phyloP scores from a whole-genome alignment of 2,113 vertebrate genomes.

The Columbina picui region DNA sequence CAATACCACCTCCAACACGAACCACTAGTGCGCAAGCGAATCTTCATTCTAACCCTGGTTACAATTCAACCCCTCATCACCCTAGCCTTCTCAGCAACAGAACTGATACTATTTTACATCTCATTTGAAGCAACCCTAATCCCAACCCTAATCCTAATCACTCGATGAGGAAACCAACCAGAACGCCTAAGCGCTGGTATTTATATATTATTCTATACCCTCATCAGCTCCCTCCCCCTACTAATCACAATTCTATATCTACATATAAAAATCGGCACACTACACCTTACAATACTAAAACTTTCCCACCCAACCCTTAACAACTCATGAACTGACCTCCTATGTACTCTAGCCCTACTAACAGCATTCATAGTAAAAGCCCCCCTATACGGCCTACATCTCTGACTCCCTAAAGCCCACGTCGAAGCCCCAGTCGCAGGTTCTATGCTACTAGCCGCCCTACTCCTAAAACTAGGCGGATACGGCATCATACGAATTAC shows the following conservation, averaged over 20 bases:
- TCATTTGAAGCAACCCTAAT: not conserved
- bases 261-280: rapidly evolving
- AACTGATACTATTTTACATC: rapidly evolving
- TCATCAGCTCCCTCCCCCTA: rapidly evolving
- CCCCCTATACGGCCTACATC: not conserved
- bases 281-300: rapidly evolving
- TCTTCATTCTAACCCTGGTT: rapidly evolving
- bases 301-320: rapidly evolving
- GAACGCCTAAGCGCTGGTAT: rapidly evolving
- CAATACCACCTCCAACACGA: rapidly evolving
- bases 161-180: rapidly evolving
- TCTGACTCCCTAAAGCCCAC: not conserved
- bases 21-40: rapidly evolving
- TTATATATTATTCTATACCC: rapidly evolving
- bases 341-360: rapidly evolving
- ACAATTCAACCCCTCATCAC: rapidly evolving
- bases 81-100: rapidly evolving
- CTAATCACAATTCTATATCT: rapidly evolving
- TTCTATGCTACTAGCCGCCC: not conserved
- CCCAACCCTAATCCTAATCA: rapidly evolving
- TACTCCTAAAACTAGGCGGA: no score
- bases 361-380: not conserved
- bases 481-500: no score
- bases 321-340: rapidly evolving
- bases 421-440: not conserved